A percentile compares a stretch with the other conserved stretches of the same genome.
phyloP scores from a whole-genome alignment of 2,888 invertebrate species.

The Campoplex nolae region DNA sequence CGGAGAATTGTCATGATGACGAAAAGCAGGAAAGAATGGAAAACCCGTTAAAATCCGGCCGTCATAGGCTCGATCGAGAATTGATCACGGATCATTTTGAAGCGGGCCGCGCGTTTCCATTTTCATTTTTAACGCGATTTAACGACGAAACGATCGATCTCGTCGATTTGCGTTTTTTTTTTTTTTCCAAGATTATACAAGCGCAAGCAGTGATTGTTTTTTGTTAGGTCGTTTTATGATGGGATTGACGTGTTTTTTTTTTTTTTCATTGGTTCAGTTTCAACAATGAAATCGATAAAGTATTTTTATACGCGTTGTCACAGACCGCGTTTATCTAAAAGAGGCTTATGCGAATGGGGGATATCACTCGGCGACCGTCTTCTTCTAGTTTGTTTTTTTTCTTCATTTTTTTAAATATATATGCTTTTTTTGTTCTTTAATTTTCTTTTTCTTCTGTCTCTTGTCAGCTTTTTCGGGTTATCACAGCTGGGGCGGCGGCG shows the following conservation, averaged over 20 bases:
- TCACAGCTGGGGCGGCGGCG: slow-evolving; percentile 83
- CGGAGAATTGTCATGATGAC: not conserved
- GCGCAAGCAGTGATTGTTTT: slow-evolving; percentile 30
- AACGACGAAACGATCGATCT: slow-evolving; percentile 1
- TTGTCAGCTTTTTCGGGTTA: slow-evolving; percentile 81
- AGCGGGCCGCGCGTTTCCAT: not conserved
- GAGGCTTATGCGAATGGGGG: slow-evolving; percentile 47
- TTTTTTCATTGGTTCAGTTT: slow-evolving; percentile 68
- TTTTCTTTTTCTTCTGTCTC: slow-evolving; percentile 70
- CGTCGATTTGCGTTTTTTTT: not conserved
- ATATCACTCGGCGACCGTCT: slow-evolving; percentile 76
- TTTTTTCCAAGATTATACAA: not conserved
- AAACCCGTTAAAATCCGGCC: slow-evolving; percentile 53
- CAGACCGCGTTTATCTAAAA: slow-evolving; percentile 75
- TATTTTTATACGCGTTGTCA: slow-evolving; percentile 75
- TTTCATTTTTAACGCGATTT: not conserved
- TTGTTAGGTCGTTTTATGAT: slow-evolving; percentile 39
- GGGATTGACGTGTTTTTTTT: slow-evolving; percentile 49
- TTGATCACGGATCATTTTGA: slow-evolving; percentile 44
- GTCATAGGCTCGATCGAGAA: slow-evolving; percentile 63
- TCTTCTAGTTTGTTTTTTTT: not conserved
- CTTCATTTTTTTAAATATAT: not conserved
- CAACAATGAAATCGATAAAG: slow-evolving; percentile 67
- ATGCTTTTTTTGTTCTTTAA: slow-evolving; percentile 27
- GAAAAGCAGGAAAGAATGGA: slow-evolving; percentile 24